Evolutionary conservation across 2,797 vertebrate species (phyloP), one percentile per base, ranked within the genome.

Genomic region (Spheniscus humboldti): DNA sequence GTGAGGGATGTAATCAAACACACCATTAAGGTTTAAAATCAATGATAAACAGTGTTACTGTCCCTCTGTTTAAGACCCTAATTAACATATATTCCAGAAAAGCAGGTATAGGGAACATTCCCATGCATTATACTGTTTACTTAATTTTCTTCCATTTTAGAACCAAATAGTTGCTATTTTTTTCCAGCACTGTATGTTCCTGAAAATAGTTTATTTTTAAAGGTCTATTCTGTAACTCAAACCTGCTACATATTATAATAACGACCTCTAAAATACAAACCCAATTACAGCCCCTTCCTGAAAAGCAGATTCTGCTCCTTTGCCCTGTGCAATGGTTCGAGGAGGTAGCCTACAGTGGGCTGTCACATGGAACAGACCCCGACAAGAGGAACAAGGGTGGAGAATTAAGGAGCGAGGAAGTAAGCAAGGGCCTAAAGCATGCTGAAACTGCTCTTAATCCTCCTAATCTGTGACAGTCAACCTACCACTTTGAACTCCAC

Each of bases 281-380:
- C 17, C 27, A 72, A 33, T 48, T 80, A 83, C 62, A 91, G 13
- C 1, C 18, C 5, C 24, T 64, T 31, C 11, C 62, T 66, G 41
- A 74, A 90, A 86, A 72, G 47, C 39, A 78, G 76, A 45, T 9
- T 60, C 37, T 37, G 28, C 27, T 84, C n/a, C 20, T 86, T 50
- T 75, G n/a, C 22, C 30, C 27, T 48, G 43, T 48, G 67, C 48
- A 37, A 10, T 17, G 23, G 11, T 76, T 76, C 2, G 3, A 60
- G 43, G 13, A 56, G 30, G 50, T 5, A 69, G n/a, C 37, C 35
- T 69, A 4, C 0, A 1, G 20, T 10, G 15, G 47, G 55, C 31
- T 56, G 18, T 31, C 1, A 0, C 28, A 1, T 3, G 8, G 31
- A 85, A 31, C 15, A 45, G 33, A 63, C 10, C 12, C 11, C 0